Conservation (phyloP, 2,888 invertebrate genomes). For the Mythimna ferrago region DNA sequence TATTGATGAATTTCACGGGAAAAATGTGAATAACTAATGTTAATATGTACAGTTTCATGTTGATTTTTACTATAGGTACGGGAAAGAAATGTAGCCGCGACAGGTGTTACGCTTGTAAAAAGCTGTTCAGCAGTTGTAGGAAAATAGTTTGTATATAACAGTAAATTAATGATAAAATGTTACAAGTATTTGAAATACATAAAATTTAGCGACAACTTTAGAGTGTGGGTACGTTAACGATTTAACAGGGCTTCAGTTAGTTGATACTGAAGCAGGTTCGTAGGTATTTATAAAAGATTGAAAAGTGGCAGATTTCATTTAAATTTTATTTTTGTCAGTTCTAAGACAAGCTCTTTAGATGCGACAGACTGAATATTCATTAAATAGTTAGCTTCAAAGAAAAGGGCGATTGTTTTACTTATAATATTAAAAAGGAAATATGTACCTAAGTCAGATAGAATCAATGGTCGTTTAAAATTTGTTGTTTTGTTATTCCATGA, state of each 20-base stretch:
- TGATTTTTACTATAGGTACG: conserved; percentile 60
- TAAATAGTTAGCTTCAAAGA: conserved; percentile 46
- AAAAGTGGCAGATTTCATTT: conserved; percentile 11
- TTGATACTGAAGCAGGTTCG: conserved; percentile 21
- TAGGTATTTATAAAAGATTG: conserved; percentile 28
- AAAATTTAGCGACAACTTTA: conserved; percentile 53
- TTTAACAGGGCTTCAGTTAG: conserved; percentile 18
- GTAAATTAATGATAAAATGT: conserved; percentile 61
- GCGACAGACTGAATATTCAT: conserved; percentile 57
- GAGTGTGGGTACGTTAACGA: conserved; percentile 59
- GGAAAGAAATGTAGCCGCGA: conserved; percentile 49
- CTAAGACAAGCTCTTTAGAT: conserved; percentile 39
- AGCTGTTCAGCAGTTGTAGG: conserved; percentile 63
- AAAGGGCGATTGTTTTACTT: conserved; percentile 27
- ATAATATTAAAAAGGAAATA: conserved; percentile 3
- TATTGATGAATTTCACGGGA: conserved; percentile 34
- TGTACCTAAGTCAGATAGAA: no score
- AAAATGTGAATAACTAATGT: conserved; percentile 61
- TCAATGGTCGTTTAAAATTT: no score
- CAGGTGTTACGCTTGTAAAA: conserved; percentile 57
- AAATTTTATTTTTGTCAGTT: conserved; percentile 42
- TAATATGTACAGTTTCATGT: conserved; percentile 66
- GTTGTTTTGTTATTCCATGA: conserved; percentile 11
- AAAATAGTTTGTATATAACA: conserved; percentile 65
- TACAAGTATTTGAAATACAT: conserved; percentile 60